These are phyloP conservation scores for Chlorops oryzae DNA, from an alignment of 1,140 invertebrate species.

Conservation along the genomic window DNA sequence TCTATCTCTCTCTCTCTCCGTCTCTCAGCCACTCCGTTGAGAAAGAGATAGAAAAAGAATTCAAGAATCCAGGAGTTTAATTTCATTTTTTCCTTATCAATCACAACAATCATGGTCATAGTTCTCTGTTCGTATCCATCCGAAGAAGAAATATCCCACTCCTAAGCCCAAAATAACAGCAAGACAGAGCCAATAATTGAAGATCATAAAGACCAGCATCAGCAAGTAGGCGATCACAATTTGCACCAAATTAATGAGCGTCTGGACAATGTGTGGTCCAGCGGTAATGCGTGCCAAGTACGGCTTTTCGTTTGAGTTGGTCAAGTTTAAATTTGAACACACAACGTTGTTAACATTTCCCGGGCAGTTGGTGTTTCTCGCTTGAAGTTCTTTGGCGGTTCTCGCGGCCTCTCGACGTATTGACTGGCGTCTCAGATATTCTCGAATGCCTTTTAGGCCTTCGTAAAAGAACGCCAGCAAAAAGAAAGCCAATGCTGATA, in stretches of 20 bases:
- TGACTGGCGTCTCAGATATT: conserved; percentile 22
- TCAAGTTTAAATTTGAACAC: conserved; percentile 22
- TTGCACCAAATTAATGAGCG: conserved; percentile 81
- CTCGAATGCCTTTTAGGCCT: conserved; percentile 34
- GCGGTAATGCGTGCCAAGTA: conserved; percentile 30
- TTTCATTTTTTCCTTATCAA: too few species aligned
- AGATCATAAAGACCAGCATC: conserved; percentile 98
- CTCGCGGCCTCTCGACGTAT: conserved; percentile 20
- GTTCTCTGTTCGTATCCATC: conserved; percentile 60
- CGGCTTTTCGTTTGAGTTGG: conserved; percentile 22
- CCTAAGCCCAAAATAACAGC: conserved; percentile 81
- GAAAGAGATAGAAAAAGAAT: too few species aligned
- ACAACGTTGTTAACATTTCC: too few species aligned
- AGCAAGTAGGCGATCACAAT: conserved; percentile 85
- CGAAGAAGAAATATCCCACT: conserved; percentile 88
- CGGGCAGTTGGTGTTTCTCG: conserved; percentile 2
- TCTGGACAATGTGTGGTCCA: conserved; percentile 68
- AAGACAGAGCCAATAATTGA: conserved; percentile 89
- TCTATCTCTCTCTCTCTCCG: too few species aligned
- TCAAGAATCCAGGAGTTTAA: not conserved
- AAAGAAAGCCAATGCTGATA: conserved; percentile 34
- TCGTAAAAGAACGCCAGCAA: conserved; percentile 36
- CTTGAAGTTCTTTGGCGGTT: conserved; percentile 22
- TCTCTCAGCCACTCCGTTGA: not conserved
- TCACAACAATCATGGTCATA: conserved; percentile 91